phyloP scores from a whole-genome alignment of 2,888 invertebrate species.

The Mesorhabditis spiculigera region DNA sequence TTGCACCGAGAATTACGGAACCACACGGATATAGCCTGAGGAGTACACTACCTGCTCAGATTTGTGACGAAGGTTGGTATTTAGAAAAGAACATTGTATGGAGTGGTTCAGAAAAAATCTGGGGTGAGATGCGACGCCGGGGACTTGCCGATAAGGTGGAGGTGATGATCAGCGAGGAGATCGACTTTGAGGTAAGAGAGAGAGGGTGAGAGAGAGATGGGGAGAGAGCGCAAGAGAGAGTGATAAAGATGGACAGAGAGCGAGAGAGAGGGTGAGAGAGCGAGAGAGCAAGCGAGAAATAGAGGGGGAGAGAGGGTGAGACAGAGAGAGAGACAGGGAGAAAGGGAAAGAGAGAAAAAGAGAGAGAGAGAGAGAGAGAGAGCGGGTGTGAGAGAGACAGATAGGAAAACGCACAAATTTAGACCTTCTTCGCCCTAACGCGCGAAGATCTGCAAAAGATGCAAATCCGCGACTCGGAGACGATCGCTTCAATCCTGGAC shows the following conservation, averaged over 20 bases:
- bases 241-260: not conserved
- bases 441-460: too few relatives aligned
- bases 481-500: not conserved
- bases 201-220: not conserved
- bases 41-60: not conserved
- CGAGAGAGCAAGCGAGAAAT: too few relatives aligned
- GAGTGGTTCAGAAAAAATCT: not conserved
- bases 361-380: too few relatives aligned
- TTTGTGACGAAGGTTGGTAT: not conserved
- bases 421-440: too few relatives aligned
- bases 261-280: not conserved
- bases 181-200: not conserved
- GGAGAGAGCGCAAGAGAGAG: not conserved
- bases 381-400: too few relatives aligned
- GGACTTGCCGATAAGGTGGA: not conserved
- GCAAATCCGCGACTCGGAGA: not conserved
- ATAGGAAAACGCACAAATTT: too few relatives aligned
- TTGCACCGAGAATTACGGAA: not conserved
- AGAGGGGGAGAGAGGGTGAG: too few relatives aligned
- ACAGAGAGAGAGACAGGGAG: too few relatives aligned
- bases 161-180: not conserved
- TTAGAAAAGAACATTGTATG: not conserved
- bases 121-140: not conserved
- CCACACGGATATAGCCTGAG: not conserved
- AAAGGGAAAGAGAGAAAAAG: too few relatives aligned